Percentiles rank a stretch among this genome's conserved stretches.
phyloP scores from a whole-genome alignment of 2,888 invertebrate genomes.

The Allygus modestus region DNA sequence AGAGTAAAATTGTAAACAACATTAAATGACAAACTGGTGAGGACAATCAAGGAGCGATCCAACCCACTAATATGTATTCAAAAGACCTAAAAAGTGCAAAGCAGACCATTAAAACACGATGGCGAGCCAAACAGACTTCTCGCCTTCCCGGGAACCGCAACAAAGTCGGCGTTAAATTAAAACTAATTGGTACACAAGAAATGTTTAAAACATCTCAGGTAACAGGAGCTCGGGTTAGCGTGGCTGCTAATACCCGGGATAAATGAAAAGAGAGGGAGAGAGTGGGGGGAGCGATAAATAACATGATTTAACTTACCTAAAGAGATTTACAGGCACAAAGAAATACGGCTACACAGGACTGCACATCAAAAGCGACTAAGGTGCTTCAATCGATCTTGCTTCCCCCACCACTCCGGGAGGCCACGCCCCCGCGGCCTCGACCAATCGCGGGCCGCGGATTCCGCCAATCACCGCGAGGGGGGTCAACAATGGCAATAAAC shows the following conservation, averaged over 20 bases:
- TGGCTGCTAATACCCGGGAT: constrained; percentile 44
- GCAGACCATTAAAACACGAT: not conserved
- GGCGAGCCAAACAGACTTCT: not conserved
- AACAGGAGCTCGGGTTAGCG: constrained; percentile 49
- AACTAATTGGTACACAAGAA: constrained; percentile 39
- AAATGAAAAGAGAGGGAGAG: constrained; percentile 57
- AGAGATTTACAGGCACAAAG: constrained; percentile 55
- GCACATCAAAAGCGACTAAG: constrained; percentile 62
- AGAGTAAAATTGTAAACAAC: too few relatives aligned
- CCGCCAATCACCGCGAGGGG: not conserved
- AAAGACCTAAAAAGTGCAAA: not conserved
- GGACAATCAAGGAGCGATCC: too few relatives aligned
- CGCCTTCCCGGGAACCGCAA: not conserved
- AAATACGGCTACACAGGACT: constrained; percentile 58
- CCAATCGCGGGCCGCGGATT: not conserved
- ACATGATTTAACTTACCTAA: constrained; percentile 57
- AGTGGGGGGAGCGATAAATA: constrained; percentile 56
- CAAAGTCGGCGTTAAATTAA: not conserved
- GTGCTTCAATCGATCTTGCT: constrained; percentile 58
- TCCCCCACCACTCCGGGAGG: constrained; percentile 32
- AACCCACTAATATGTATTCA: too few relatives aligned
- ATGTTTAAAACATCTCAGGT: constrained; percentile 40
- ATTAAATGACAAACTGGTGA: too few relatives aligned
- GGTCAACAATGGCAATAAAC: constrained; percentile 61
- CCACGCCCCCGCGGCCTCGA: constrained; percentile 37